Percentiles rank a stretch among this genome's conserved stretches.
These are phyloP conservation scores for Caenorhabditis elegans DNA, from an alignment of 1,140 invertebrate genomes.

Conservation along the genomic window DNA sequence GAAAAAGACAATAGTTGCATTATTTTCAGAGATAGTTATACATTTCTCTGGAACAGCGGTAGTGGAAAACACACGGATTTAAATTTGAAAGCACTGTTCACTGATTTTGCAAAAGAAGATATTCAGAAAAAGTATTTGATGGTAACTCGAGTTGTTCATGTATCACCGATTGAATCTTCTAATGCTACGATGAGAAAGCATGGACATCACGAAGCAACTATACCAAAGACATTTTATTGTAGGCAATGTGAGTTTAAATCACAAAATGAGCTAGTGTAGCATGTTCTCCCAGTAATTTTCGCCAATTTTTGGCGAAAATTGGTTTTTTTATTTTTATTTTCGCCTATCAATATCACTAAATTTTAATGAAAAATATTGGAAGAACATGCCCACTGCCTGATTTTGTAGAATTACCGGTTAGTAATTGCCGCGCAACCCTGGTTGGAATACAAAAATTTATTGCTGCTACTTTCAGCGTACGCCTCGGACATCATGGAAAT, in stretches of 20 bases:
- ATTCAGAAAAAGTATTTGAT: neutral
- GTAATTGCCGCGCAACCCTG: too few relatives aligned
- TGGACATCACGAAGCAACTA: neutral
- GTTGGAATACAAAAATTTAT: neutral
- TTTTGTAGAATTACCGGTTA: too few relatives aligned
- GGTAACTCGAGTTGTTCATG: conserved; percentile 23
- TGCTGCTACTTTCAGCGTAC: conserved; percentile 7
- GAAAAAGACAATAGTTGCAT: too few relatives aligned
- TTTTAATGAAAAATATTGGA: too few relatives aligned
- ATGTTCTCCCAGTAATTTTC: too few relatives aligned
- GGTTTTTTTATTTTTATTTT: too few relatives aligned
- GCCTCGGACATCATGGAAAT: conserved; percentile 37
- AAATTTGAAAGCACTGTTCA: conserved; percentile 31
- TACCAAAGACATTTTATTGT: conserved; percentile 28
- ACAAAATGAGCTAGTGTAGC: too few relatives aligned
- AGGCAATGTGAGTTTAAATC: conserved; percentile 6
- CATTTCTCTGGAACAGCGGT: conserved; percentile 40
- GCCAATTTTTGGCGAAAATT: too few relatives aligned
- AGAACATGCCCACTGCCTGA: too few relatives aligned
- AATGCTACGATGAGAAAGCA: conserved; percentile 42
- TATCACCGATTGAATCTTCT: conserved; percentile 38
- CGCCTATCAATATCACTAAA: too few relatives aligned
- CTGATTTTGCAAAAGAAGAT: conserved; percentile 37
- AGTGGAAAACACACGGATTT: conserved; percentile 16
- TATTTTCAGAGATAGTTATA: conserved; percentile 45